Evolutionary conservation across 1,140 invertebrate species (phyloP), one percentile per base, ranked within the genome.

Genomic region (Thaumatotibia leucotreta): DNA sequence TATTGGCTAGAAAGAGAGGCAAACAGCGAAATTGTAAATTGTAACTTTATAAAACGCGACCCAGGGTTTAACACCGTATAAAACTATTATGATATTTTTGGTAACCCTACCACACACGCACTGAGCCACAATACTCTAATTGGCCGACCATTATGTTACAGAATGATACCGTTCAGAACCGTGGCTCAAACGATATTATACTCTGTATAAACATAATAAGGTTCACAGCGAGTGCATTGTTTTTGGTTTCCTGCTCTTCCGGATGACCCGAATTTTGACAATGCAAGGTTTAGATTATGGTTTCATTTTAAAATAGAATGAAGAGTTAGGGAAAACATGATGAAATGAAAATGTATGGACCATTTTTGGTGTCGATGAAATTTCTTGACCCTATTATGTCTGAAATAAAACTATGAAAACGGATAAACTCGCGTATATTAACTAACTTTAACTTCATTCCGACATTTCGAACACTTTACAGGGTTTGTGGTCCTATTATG

Each of bases 31-130:
- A 35, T 4, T 35, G n/a, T 33, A 8, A 33, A 33, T 10, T 11
- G 11, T 4, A 32, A 10, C 3, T 33, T 14, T 0, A 35, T 4
- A 35, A 2, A 1, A 4, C 14, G 3, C 33, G 33, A 35, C 11
- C 4, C n/a, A 35, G 33, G 11, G 4, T 20, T 10, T 17, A 8
- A 45, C 8, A 45, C 14, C 11, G 17, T 17, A 20, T 45, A 17
- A 17, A 1, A 9, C 10, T 4, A 33, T 1, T 33, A 33, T 45
- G 14, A 17, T 45, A 8, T 45, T 45, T 52, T 27, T 63, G 61
- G 11, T 61, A 67, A 22, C 66, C 61, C 66, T 67, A 20, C n/a
- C 61, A 61, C 64, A 3, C 14, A 52, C 64, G 64, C 68, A 63
- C 32, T 61, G 54, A 68, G 52, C 23, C 66, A 58, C 52, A 58